phyloP scores from a whole-genome alignment of 1,140 invertebrate genomes.

The Drosophila sproati region DNA sequence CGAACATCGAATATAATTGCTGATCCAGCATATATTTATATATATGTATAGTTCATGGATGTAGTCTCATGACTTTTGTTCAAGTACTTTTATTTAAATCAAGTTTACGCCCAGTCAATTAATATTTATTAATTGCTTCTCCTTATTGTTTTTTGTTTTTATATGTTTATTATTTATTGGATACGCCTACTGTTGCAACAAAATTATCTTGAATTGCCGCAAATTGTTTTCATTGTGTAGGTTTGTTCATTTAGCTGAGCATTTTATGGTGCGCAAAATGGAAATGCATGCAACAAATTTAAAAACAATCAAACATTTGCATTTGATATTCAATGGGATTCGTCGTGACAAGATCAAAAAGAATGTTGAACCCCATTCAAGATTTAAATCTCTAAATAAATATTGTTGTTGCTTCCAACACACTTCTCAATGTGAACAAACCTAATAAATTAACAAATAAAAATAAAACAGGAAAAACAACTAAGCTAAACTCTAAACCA shows the following conservation, averaged over 20 bases:
- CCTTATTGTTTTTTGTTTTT: constrained; percentile 3
- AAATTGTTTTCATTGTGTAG: background rate
- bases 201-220: background rate
- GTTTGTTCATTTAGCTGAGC: background rate
- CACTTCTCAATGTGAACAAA: background rate
- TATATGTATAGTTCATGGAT: background rate
- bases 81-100: constrained; percentile 61
- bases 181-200: constrained; percentile 5
- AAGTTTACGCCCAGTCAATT: constrained; percentile 76
- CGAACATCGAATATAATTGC: background rate
- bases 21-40: background rate
- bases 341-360: constrained; percentile 1
- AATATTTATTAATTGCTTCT: constrained; percentile 72
- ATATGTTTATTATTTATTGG: constrained; percentile 1
- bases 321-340: background rate
- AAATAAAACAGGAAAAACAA: background rate
- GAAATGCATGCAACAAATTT: background rate
- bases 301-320: constrained; percentile 1
- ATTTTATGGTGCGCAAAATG: background rate
- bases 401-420: background rate
- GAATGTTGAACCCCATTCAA: background rate
- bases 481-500: background rate
- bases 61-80: constrained; percentile 37
- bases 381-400: background rate
- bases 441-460: background rate